Evolutionary conservation across 1,140 invertebrate species (phyloP), one percentile per base, ranked within the genome.

Genomic region (Ostrea edulis): DNA sequence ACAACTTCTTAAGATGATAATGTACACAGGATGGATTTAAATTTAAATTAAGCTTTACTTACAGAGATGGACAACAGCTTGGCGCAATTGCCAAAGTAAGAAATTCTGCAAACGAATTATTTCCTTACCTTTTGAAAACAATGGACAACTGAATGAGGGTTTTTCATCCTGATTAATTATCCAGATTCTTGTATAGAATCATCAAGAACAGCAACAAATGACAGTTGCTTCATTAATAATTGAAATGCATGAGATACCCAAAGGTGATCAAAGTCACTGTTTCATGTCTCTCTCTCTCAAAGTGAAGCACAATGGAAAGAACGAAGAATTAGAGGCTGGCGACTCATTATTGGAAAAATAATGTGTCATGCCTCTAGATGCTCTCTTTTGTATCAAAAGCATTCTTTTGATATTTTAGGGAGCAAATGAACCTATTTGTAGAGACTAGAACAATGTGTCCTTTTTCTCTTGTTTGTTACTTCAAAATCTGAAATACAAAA

Each of bases 301-400:
- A 35, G 29, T 29, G 68, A 44, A 44, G 35, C 35, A 44, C 55
- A 17, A 62, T 62, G 55, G 17, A 62, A 25, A 35, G 29, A 77
- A 77, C 11, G 22, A 12, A 77, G 68, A 77, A 77, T 77, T 77
- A 77, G 68, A 12, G 68, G 25, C 25, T 77, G 68, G 29, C 68
- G 8, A 77, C 68, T 77, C 68, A 77, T 14, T 77, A 77, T 77
- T 77, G 68, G 68, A 77, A 77, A 77, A 77, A 77, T 77, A 77
- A 77, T 77, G 68, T 77, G 68, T 77, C 25, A 77, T 25, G 68
- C 68, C 68, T 77, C 25, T 77, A 77, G 68, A 29, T 44, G 22
- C 68, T 77, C 25, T 77, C 68, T 14, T 77, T 62, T 12, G 8
- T 71, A 71, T 71, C 11, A 12, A 25, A 25, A 71, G 22, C 11